A percentile compares a stretch with the other conserved stretches of the same genome.
These are phyloP conservation scores for Luidia sarsii DNA, from an alignment of 53 echinoderm and acorn worm species.

Conservation along the genomic window DNA sequence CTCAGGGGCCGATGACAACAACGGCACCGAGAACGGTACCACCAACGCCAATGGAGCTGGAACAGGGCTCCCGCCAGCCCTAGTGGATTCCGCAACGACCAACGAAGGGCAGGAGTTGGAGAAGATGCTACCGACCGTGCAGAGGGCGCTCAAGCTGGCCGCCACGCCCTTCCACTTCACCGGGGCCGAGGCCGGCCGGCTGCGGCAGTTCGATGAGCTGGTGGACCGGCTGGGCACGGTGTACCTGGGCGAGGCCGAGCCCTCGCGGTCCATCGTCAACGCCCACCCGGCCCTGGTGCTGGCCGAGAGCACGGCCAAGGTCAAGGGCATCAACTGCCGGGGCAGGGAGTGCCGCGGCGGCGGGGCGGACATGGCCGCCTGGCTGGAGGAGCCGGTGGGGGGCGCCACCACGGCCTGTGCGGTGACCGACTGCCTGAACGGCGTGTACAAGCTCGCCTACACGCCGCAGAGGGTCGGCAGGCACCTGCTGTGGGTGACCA, in stretches of 20 bases:
- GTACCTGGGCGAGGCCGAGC: conserved; percentile 85
- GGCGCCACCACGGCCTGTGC: conserved; percentile 63
- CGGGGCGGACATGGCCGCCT: conserved; percentile 64
- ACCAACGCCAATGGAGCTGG: too few species aligned
- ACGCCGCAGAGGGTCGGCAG: conserved; percentile 70
- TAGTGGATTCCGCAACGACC: conserved; percentile 25
- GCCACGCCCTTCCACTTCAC: conserved; percentile 69
- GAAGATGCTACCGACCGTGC: conserved; percentile 27
- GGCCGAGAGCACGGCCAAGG: conserved; percentile 74
- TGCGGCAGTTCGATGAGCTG: conserved; percentile 63
- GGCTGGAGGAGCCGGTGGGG: conserved; percentile 53
- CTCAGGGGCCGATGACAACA: conserved; percentile 13
- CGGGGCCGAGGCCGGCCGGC: conserved; percentile 52
- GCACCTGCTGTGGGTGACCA: conserved; percentile 74
- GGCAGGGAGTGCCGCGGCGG: conserved; percentile 82
- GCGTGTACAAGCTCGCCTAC: conserved; percentile 78
- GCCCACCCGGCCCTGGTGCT: conserved; percentile 80
- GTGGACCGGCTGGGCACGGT: conserved; percentile 80
- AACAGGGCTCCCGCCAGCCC: too few species aligned
- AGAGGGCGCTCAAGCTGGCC: conserved; percentile 37
- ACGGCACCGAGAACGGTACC: neutral
- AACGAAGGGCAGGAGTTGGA: conserved; percentile 36
- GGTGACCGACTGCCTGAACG: conserved; percentile 75
- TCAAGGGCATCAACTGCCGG: conserved; percentile 72
- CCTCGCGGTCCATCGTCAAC: conserved; percentile 73